Conservation (phyloP, 2,888 invertebrate species). For the Lacanobia wlatinum region DNA sequence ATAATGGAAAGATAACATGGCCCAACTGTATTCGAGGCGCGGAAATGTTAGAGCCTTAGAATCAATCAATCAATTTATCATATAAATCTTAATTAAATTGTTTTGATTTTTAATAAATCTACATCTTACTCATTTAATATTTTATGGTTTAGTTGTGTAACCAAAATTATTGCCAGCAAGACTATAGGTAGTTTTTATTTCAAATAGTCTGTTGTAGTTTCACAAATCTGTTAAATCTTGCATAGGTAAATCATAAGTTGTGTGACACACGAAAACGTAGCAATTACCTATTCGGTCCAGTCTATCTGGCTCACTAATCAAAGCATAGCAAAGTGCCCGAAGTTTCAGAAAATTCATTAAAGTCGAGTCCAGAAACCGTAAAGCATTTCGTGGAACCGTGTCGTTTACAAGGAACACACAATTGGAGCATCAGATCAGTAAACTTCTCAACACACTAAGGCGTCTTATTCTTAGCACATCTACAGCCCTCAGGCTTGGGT, state of each 20-base stretch:
- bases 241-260: background rate
- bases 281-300: background rate
- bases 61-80: background rate
- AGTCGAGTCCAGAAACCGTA: constrained; percentile 14
- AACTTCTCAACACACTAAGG: constrained; percentile 26
- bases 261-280: background rate
- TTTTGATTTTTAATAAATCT: background rate
- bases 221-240: background rate
- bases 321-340: constrained; percentile 11
- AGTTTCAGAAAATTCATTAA: constrained; percentile 22
- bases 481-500: background rate
- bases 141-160: background rate
- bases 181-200: background rate
- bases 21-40: background rate
- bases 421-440: constrained; percentile 15
- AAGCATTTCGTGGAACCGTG: constrained; percentile 27
- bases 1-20: background rate
- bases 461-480: constrained; percentile 29
- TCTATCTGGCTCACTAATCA: background rate
- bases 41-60: background rate
- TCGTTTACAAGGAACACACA: constrained; percentile 16
- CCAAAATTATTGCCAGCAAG: background rate
- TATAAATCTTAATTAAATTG: too few species aligned
- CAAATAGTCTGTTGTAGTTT: background rate
- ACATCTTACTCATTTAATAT: background rate